Base-by-base conservation (phyloP, 2,797 vertebrate species). In the Bovichtus diacanthus region DNA sequence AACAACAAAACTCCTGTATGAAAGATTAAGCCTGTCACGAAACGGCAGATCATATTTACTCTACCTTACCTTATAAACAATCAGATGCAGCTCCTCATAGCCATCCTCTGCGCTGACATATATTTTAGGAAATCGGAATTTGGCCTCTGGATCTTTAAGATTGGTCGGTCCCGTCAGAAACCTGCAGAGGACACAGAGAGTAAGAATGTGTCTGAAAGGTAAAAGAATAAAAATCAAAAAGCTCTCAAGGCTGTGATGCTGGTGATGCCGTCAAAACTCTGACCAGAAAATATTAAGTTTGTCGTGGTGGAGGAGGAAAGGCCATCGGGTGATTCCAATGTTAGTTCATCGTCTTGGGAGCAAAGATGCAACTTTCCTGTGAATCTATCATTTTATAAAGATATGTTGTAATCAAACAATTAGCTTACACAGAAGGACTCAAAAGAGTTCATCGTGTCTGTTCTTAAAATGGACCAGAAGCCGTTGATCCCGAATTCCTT, bases 81-180 rank as follows among this genome's bases (percentile, higher is more conserved):
- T 98, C 84, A 99, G 94, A 84, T 99, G 97, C 83, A 99, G 96
- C 82, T 99, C 98, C 91, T 99, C 97, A 0, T 97, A 97, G 78
- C 94, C 94, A 8, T 96, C 95, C 18, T 96, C 96, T 46, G 97
- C 95, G 70, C 96, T 97, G 59, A 99, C 97, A 92, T 98, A 99
- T 92, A 99, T 99, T 95, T 96, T 97, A 4, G 98, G 98, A 85
- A 99, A 99, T 80, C 98, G 91, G 89, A 98, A 97, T 92, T 98
- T 99, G 87, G 97, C 95, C 84, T 98, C 98, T 1, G 98, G 97
- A 88, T 99, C 98, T 84, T 98, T 98, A 15, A 99, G 94, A 86
- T 97, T 99, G 62, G 96, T 86, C 1, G 98, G 98, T 91, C 98
- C 98, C 31, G 97, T 99, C 83, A 99, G 94, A 95, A 99, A 99